Evolutionary conservation across 2,113 vertebrate genomes (phyloP), one percentile per base, ranked within the genome.

Genomic region (Chamaea fasciata): DNA sequence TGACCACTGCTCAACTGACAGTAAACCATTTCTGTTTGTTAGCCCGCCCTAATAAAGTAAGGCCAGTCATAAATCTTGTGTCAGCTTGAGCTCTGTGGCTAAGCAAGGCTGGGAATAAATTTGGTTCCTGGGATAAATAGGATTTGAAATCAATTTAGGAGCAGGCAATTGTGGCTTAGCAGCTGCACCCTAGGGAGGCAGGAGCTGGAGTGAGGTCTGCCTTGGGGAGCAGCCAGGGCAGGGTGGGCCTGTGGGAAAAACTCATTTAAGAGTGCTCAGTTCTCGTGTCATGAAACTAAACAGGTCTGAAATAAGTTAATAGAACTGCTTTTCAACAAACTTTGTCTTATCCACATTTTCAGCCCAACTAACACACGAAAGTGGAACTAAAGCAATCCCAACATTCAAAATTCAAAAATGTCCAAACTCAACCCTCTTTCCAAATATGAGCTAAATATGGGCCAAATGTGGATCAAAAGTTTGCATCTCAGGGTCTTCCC

Each of bases 81-180:
- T 89, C 90, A 93, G 33, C 42, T 18, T 92, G 90, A 86, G 71
- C 42, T 69, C 71, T 47, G 33, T 86, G 71, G 63, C 63, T 64
- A 35, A 74, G 50, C 71, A 81, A 53, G 37, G 26, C 59, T 62
- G 17, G 57, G 62, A 87, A 41, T 88, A 60, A 92, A 83, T 81
- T 87, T 84, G 41, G 56, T 74, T 90, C 83, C 71, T 70, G 50
- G 55, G 67, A 93, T 53, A 90, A 88, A 23, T 2, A 81, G 79
- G 47, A 90, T 83, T 92, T 88, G 28, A 92, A 96, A 92, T 90
- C 90, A 90, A 46, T 93, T 90, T 78, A 92, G 50, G 50, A 81
- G 24, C 60, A 93, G 52, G 59, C 63, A 80, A 10, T 59, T 55
- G 68, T 80, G 79, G 46, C 35, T 86, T 49, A 70, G 76, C 22